Evolutionary conservation across 1,140 invertebrate genomes (phyloP), one percentile per base, ranked within the genome.

Genomic region (Lysiphlebus fabarum): DNA sequence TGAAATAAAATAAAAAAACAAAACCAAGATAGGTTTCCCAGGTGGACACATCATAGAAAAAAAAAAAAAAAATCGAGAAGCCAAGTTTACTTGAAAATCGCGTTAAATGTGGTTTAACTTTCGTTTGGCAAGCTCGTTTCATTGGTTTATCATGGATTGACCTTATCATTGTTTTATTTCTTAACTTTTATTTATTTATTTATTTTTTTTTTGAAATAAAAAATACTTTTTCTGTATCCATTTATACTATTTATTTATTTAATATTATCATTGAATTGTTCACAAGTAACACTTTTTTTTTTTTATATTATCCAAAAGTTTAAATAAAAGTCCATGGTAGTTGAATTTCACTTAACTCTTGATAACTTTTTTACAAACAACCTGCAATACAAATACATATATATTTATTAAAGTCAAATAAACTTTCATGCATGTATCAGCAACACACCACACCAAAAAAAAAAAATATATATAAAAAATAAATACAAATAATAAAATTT

Each of bases 71-170:
- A 60, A 37, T 49, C 47, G 44, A 54, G 42, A 60, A 50, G 44
- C 40, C 14, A 37, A 17, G 17, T 48, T 60, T 60, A 60, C 51
- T 55, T 14, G 38, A 49, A 55, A 61, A 49, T 53, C 50, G 43
- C 42, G 44, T 58, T 60, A 62, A 62, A 55, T 37, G 55, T 54
- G 58, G 58, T 55, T 60, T 60, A 36, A 37, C 14, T 41, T 47
- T 40, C 42, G 44, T 44, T 40, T 33, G 49, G 34, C 42, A 60
- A 17, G 12, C 38, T 43, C 33, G 41, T 40, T 49, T 42, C 37
- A 12, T 53, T 53, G 42, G 44, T 43, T 56, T 53, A 56, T 61
- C 54, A 54, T 53, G 41, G 41, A 56, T 56, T 43, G 59, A 49
- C 37, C 44, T 42, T 41, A 37, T 48, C 38, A 40, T 40, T 53